phyloP scores from a whole-genome alignment of 2,113 vertebrate genomes.

The Apodemus sylvaticus region DNA sequence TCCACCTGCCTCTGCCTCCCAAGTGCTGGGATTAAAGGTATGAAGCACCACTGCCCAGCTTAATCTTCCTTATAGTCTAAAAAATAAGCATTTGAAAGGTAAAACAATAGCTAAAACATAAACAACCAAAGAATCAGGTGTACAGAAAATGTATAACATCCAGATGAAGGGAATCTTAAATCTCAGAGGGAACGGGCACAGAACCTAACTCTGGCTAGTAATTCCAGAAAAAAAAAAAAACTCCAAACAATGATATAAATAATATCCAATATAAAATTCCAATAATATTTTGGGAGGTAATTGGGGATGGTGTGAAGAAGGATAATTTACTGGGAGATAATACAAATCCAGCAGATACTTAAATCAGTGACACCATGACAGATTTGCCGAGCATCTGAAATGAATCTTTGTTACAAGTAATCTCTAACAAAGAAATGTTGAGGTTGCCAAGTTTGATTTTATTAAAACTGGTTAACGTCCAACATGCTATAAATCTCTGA shows the following conservation, averaged over 20 bases:
- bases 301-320: neutral
- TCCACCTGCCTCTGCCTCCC: no score
- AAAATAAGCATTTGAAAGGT: neutral
- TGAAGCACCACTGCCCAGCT: no score
- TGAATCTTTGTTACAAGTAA: neutral
- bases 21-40: no score
- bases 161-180: constrained; percentile 3
- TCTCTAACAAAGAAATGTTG: constrained; percentile 19
- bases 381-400: neutral
- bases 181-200: neutral
- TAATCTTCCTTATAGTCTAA: neutral
- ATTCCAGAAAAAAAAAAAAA: constrained; percentile 40
- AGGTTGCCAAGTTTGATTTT: neutral
- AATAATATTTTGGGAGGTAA: neutral
- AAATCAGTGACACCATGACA: neutral
- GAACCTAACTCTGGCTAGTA: neutral
- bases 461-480: neutral
- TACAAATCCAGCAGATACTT: neutral
- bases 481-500: neutral
- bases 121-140: neutral
- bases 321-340: constrained; percentile 18
- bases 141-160: neutral
- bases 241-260: neutral
- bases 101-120: constrained; percentile 16
- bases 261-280: neutral